Evolutionary conservation across 2,888 invertebrate species (phyloP).

Genomic region (Sarcophaga carnaria): DNA sequence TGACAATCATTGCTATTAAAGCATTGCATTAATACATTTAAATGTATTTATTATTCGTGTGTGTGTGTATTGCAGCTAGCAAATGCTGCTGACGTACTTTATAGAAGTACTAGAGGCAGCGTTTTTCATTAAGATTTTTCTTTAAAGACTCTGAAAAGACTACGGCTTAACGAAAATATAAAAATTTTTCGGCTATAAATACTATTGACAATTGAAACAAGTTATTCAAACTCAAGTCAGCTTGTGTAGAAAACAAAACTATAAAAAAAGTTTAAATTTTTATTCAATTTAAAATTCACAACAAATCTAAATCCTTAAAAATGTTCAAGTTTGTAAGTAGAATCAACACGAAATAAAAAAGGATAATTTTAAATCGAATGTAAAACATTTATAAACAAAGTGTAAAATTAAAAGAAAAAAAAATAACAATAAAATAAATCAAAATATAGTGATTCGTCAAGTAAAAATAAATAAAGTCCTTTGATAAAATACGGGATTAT

Average conservation of each 20-base stretch:
- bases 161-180: constrained; percentile 21
- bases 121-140: constrained; percentile 57
- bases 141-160: constrained; percentile 17
- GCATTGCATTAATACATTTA: no score
- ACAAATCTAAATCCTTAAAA: constrained; percentile 72
- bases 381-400: no score
- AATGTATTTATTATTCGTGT: neutral
- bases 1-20: constrained; percentile 1
- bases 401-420: no score
- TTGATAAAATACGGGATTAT: no score
- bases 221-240: constrained; percentile 66
- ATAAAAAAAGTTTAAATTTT: neutral
- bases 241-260: constrained; percentile 59
- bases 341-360: no score
- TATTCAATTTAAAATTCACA: constrained; percentile 23
- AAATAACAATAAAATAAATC: no score
- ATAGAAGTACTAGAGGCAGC: constrained; percentile 51
- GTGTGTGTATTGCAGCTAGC: neutral
- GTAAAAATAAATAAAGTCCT: no score
- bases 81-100: constrained; percentile 11
- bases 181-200: constrained; percentile 68
- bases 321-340: constrained; percentile 79
- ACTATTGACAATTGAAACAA: constrained; percentile 69
- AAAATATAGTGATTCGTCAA: no score
- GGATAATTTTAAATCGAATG: no score